Percentiles rank a stretch among this genome's conserved stretches.
Evolutionary conservation across 2,797 vertebrate genomes (phyloP).

Genomic region (Rhinella marina): DNA sequence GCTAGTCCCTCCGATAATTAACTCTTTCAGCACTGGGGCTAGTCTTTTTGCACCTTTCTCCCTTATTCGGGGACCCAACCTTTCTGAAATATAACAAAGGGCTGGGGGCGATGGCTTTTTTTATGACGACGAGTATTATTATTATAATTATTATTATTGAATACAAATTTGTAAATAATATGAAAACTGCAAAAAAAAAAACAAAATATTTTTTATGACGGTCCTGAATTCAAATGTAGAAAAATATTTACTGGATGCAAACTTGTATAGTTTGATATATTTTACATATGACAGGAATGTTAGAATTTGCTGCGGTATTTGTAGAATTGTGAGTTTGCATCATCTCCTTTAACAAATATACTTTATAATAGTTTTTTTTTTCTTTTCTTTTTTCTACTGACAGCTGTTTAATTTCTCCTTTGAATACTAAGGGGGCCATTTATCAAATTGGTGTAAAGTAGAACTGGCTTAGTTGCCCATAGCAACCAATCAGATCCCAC

Average conservation of each 20-base stretch:
- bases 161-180: constrained; percentile 60
- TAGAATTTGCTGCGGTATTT: constrained; percentile 26
- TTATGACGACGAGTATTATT: constrained; percentile 46
- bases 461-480: too few species aligned
- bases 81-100: constrained; percentile 52
- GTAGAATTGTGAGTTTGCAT: constrained; percentile 6
- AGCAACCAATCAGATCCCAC: too few species aligned
- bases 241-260: constrained; percentile 58
- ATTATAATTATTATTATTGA: constrained; percentile 56
- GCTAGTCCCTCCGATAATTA: constrained; percentile 72
- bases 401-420: constrained; percentile 36
- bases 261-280: constrained; percentile 44
- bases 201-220: constrained; percentile 54
- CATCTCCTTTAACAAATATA: constrained; percentile 30
- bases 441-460: too few species aligned
- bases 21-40: constrained; percentile 59
- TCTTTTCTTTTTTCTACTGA: constrained; percentile 62
- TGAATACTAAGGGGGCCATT: background rate
- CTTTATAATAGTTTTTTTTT: constrained; percentile 48
- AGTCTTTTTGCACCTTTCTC: constrained; percentile 68
- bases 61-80: constrained; percentile 54
- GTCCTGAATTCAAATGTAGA: constrained; percentile 33
- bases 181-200: constrained; percentile 47
- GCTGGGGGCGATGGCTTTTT: constrained; percentile 53
- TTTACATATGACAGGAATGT: background rate